These are phyloP conservation scores for Anabas testudineus DNA, from an alignment of 2,797 vertebrate species.

Conservation along the genomic window DNA sequence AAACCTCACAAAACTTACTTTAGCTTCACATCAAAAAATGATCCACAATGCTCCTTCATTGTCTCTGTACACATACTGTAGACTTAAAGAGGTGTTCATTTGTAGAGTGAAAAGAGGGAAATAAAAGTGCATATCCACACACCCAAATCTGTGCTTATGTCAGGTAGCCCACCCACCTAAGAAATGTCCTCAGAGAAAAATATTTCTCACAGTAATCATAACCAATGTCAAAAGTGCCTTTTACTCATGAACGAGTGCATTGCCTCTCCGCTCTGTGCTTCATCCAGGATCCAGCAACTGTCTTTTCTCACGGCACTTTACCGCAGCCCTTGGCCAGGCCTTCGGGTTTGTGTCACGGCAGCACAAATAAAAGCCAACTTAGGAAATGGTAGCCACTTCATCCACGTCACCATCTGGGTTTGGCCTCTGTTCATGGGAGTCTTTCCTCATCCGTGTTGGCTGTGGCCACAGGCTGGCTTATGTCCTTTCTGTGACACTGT, in stretches of 20 bases:
- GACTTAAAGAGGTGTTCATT: constrained; percentile 70
- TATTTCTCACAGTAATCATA: constrained; percentile 70
- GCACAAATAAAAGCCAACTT: constrained; percentile 7
- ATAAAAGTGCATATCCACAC: constrained; percentile 79
- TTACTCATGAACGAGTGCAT: constrained; percentile 47
- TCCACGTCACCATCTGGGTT: constrained; percentile 24
- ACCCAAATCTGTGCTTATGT: constrained; percentile 70
- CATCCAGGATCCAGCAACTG: constrained; percentile 48
- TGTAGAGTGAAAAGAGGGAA: constrained; percentile 52
- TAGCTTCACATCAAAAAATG: constrained; percentile 65
- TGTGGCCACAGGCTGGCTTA: constrained; percentile 33
- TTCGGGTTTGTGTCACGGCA: constrained; percentile 29
- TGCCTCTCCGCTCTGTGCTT: constrained; percentile 48
- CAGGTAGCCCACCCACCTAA: constrained; percentile 57
- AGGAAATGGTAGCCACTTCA: constrained; percentile 9
- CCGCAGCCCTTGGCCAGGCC: constrained; percentile 23
- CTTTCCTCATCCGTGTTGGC: constrained; percentile 18
- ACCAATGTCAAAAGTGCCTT: constrained; percentile 78
- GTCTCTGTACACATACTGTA: constrained; percentile 66
- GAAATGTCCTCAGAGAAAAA: constrained; percentile 60
- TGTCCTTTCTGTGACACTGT: constrained; percentile 18
- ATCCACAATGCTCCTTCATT: constrained; percentile 70
- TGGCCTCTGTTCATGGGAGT: constrained; percentile 25
- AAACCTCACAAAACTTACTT: constrained; percentile 71
- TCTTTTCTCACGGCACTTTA: constrained; percentile 33